phyloP scores from a whole-genome alignment of 2,888 invertebrate genomes.

The Dendrolimus pini region DNA sequence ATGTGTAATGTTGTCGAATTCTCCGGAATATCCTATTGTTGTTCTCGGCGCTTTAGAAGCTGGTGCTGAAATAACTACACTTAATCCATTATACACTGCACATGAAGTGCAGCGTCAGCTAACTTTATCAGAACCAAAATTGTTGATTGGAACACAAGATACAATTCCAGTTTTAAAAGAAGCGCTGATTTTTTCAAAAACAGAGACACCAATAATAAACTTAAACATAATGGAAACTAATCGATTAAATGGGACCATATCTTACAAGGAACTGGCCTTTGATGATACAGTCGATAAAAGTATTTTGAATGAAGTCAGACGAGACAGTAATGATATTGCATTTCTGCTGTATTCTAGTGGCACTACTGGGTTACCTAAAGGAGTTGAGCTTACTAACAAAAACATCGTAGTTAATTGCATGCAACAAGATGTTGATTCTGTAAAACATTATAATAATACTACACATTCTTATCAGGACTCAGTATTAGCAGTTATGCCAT shows the following conservation, averaged over 20 bases:
- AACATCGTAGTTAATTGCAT: slow-evolving; percentile 67
- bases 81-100: slow-evolving; percentile 27
- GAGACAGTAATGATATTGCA: slow-evolving; percentile 71
- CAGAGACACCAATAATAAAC: slow-evolving; percentile 66
- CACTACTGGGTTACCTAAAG: slow-evolving; percentile 89
- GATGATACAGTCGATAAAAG: slow-evolving; percentile 62
- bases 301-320: slow-evolving; percentile 48
- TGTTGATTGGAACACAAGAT: slow-evolving; percentile 75
- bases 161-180: slow-evolving; percentile 60
- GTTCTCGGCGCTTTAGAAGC: too few relatives aligned
- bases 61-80: background rate
- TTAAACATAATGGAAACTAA: slow-evolving; percentile 18
- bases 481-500: slow-evolving; percentile 78
- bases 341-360: slow-evolving; percentile 89
- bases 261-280: slow-evolving; percentile 75
- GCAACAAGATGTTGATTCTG: slow-evolving; percentile 35
- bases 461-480: slow-evolving; percentile 67
- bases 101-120: slow-evolving; percentile 84
- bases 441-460: slow-evolving; percentile 40
- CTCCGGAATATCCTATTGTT: too few relatives aligned
- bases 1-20: too few relatives aligned
- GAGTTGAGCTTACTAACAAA: slow-evolving; percentile 79
- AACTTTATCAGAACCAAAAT: slow-evolving; percentile 74
- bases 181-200: slow-evolving; percentile 58
- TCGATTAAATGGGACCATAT: slow-evolving; percentile 71